A percentile compares a stretch with the other conserved stretches of the same genome.
Evolutionary conservation across 2,888 invertebrate species (phyloP).

Genomic region (Ptilodon capucinus): DNA sequence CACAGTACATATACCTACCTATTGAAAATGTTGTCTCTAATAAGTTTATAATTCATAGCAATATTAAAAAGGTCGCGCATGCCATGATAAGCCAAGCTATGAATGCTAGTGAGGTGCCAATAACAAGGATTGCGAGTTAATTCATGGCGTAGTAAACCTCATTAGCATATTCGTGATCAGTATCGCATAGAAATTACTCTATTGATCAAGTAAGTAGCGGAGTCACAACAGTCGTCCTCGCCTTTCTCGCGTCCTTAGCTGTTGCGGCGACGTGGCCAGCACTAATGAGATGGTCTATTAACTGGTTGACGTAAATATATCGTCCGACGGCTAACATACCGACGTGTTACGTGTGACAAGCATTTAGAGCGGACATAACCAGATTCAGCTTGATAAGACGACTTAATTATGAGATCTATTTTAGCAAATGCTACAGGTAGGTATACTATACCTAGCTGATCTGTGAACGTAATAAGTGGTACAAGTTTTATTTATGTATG

Average conservation of each 20-base stretch:
- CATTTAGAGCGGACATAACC: constrained; percentile 26
- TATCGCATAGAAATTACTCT: constrained; percentile 55
- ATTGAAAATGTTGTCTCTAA: constrained; percentile 9
- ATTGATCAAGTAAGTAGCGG: constrained; percentile 45
- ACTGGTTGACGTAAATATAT: constrained; percentile 70
- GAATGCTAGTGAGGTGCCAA: constrained; percentile 42
- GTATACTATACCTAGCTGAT: too few species aligned
- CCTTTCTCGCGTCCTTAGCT: constrained; percentile 66
- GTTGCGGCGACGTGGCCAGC: constrained; percentile 65
- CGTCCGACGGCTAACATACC: constrained; percentile 34
- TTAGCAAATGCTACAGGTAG: not conserved
- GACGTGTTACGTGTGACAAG: constrained; percentile 13
- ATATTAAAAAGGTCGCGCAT: constrained; percentile 32
- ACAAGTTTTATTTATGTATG: too few species aligned
- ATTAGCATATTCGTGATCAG: constrained; percentile 62
- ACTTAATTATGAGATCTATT: not conserved
- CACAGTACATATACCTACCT: too few species aligned
- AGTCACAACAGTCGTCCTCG: constrained; percentile 46
- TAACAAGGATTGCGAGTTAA: constrained; percentile 50
- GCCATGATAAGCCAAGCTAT: constrained; percentile 32
- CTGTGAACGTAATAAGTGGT: too few species aligned
- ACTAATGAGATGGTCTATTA: constrained; percentile 72
- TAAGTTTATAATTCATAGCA: constrained; percentile 29
- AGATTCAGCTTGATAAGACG: constrained; percentile 5
- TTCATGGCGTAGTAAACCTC: constrained; percentile 44